Conservation (phyloP, 2,797 vertebrate genomes). For the Thamnophis elegans region DNA sequence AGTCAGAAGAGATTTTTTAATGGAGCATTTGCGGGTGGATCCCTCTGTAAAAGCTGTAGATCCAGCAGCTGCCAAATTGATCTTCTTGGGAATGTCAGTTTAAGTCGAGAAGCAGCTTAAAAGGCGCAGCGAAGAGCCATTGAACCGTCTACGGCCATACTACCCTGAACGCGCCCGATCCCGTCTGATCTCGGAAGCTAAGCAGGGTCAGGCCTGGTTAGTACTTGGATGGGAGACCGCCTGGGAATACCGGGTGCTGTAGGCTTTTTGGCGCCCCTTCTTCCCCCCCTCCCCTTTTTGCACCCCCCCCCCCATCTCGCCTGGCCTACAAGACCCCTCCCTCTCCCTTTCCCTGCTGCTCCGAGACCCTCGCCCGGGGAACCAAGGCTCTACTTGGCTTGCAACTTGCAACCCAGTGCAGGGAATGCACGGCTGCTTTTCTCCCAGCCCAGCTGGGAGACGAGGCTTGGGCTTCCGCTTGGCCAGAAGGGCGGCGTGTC, state of each 20-base stretch:
- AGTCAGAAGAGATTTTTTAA: not conserved
- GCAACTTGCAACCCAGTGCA: too few relatives aligned
- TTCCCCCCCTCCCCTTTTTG: too few relatives aligned
- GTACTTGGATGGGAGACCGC: not conserved
- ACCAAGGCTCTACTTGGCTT: too few relatives aligned
- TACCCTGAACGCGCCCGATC: not conserved
- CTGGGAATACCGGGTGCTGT: not conserved
- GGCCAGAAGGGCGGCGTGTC: too few relatives aligned
- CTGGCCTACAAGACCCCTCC: too few relatives aligned
- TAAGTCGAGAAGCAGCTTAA: not conserved
- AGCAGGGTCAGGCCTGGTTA: not conserved
- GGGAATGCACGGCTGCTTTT: too few relatives aligned
- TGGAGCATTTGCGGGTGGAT: not conserved
- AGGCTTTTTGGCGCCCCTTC: not conserved
- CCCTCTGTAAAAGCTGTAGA: not conserved
- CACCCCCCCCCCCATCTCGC: too few relatives aligned
- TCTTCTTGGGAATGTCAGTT: not conserved
- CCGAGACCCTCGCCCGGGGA: too few relatives aligned
- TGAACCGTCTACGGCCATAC: rapidly evolving
- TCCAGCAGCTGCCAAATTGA: too few relatives aligned
- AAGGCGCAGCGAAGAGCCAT: rapidly evolving
- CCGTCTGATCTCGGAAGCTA: not conserved
- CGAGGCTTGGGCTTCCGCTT: too few relatives aligned
- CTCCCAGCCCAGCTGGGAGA: too few relatives aligned
- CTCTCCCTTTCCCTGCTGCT: too few relatives aligned